phyloP scores from a whole-genome alignment of 2,888 invertebrate species.

The Catocala nupta region DNA sequence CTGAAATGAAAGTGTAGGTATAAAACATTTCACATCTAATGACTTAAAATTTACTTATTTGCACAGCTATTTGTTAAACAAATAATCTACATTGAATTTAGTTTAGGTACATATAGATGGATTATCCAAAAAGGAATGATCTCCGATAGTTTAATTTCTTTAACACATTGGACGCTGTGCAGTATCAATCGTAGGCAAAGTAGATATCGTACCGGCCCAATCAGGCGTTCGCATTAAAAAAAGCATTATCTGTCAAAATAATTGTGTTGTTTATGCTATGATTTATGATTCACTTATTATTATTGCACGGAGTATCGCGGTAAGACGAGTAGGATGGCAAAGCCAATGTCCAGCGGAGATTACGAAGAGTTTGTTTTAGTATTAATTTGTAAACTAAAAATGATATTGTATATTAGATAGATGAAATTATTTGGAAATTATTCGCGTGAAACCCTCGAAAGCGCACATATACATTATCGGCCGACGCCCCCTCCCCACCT shows the following conservation, averaged over 20 bases:
- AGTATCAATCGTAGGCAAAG: too few relatives aligned
- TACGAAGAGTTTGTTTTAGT: slow-evolving; percentile 61
- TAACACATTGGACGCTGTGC: too few relatives aligned
- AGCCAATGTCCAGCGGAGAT: slow-evolving; percentile 68
- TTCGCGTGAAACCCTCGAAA: slow-evolving; percentile 39
- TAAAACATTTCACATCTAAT: too few relatives aligned
- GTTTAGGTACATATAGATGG: not conserved
- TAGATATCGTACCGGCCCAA: too few relatives aligned
- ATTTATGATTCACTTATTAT: slow-evolving; percentile 62
- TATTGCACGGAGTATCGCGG: slow-evolving; percentile 54
- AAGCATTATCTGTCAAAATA: not conserved
- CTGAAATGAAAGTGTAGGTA: too few relatives aligned
- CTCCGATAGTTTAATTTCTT: too few relatives aligned
- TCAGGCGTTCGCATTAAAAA: too few relatives aligned
- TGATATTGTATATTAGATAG: slow-evolving; percentile 73
- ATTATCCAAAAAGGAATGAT: not conserved
- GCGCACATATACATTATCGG: slow-evolving; percentile 55
- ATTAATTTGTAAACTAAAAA: slow-evolving; percentile 66
- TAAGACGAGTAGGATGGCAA: slow-evolving; percentile 55
- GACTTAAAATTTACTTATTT: too few relatives aligned
- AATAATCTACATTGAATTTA: too few relatives aligned
- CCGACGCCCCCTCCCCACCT: slow-evolving; percentile 24
- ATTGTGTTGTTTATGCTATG: slow-evolving; percentile 21
- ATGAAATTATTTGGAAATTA: slow-evolving; percentile 60
- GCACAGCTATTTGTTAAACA: too few relatives aligned